Conservation (phyloP, 2,113 vertebrate species). For the Syngnathoides biaculeatus region DNA sequence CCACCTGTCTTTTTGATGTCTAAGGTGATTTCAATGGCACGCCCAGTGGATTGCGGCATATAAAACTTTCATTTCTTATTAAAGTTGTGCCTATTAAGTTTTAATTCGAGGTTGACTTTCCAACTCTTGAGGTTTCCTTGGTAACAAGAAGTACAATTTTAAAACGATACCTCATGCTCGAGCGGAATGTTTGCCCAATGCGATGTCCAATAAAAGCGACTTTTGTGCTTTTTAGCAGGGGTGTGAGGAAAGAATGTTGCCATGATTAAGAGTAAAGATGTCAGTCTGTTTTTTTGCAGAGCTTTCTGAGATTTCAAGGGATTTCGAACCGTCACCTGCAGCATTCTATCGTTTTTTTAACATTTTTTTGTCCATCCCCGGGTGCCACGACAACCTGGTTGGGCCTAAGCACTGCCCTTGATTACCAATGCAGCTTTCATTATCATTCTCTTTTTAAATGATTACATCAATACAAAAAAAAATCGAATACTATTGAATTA, state of each 20-base stretch:
- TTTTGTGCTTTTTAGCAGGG: neutral
- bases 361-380: no score
- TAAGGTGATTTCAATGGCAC: slow-evolving; percentile 3
- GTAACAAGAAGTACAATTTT: neutral
- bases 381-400: no score
- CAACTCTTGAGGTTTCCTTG: slow-evolving; percentile 3
- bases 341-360: neutral
- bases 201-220: neutral
- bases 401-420: slow-evolving; percentile 27
- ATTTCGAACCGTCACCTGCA: neutral
- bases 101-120: slow-evolving; percentile 5
- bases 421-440: slow-evolving; percentile 39
- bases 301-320: neutral
- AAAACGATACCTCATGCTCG: neutral
- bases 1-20: slow-evolving; percentile 20
- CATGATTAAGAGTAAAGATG: neutral
- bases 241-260: neutral
- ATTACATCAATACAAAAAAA: slow-evolving; percentile 35
- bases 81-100: slow-evolving; percentile 5
- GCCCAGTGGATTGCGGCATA: neutral
- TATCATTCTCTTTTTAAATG: slow-evolving; percentile 23
- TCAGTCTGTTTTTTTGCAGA: neutral
- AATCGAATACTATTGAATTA: slow-evolving; percentile 41
- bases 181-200: neutral
- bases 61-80: slow-evolving; percentile 8